A percentile compares a stretch with the other conserved stretches of the same genome.
Evolutionary conservation across 2,888 invertebrate species (phyloP).

Genomic region (Synanthedon vespiformis): DNA sequence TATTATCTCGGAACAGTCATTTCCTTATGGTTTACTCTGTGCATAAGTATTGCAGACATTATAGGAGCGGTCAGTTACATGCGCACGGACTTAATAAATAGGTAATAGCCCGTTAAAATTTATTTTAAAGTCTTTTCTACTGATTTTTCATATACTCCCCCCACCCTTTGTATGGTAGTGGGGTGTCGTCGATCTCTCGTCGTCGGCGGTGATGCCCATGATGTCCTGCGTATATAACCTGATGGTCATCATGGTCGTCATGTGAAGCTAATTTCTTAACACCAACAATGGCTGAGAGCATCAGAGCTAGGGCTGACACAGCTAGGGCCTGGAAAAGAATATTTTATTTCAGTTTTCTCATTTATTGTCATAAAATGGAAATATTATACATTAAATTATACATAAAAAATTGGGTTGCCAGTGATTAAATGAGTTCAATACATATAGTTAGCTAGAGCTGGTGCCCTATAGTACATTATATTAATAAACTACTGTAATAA

Average conservation of each 20-base stretch:
- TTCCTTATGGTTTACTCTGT: too few relatives aligned
- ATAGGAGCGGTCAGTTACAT: too few relatives aligned
- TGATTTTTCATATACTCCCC: constrained; percentile 20
- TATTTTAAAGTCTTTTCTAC: background rate
- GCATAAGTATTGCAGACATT: too few relatives aligned
- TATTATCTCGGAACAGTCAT: too few relatives aligned
- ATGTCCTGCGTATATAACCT: constrained; percentile 71
- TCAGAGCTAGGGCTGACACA: constrained; percentile 78
- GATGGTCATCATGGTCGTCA: constrained; percentile 71
- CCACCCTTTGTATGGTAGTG: constrained; percentile 68
- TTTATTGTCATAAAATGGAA: too few relatives aligned
- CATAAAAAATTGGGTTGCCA: too few relatives aligned
- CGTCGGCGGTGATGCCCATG: constrained; percentile 72
- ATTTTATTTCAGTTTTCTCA: background rate
- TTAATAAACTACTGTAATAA: too few relatives aligned
- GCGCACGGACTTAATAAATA: too few relatives aligned
- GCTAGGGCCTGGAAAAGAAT: constrained; percentile 64
- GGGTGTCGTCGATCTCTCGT: constrained; percentile 35
- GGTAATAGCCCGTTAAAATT: background rate
- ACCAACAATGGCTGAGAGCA: constrained; percentile 81
- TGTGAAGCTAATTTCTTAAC: constrained; percentile 77
- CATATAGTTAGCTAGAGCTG: too few relatives aligned
- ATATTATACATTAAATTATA: too few relatives aligned
- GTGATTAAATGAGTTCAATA: too few relatives aligned
- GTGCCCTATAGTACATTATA: too few relatives aligned